Base-by-base conservation (phyloP, 1,140 invertebrate genomes). In the Archegozetes longisetosus region DNA sequence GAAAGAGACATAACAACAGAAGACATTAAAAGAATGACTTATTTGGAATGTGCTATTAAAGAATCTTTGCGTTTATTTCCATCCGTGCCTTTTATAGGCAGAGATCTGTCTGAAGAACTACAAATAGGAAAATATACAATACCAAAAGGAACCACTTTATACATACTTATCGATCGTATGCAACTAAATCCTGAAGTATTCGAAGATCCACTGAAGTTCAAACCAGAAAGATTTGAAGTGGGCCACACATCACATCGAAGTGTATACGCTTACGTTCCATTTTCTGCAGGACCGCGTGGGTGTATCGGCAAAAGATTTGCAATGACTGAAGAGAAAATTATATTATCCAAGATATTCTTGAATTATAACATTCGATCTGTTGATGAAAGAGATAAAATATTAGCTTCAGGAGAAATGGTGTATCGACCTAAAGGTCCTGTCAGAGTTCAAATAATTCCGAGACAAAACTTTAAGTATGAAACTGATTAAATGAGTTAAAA, bases 21-120 rank as follows among this genome's bases (percentile, higher is more conserved):
- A 53, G 83, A 85, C 67, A 65, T 84, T 47, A 69, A 73, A 54
- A 71, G 79, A 61, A 77, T 87, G 78, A 80, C 79, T 62, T 87
- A 85, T 66, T 68, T 86, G 62, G 82, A 84, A 64, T 72, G 75
- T 24, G 76, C 78, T 4, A 75, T 84, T 22, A 79, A 80, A 62
- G 83, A 84, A 72, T 76, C 78, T 0, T 65, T 83, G 28, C 66
- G 80, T 53, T 54, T 82, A 12, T 59, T 9, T 25, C 58, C 58
- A 4, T 29, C 58, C 2, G 57, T 27, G 22, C 79, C 82, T 2
- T 62, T 78, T 3, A 70, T 83, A 29, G 73, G 73, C 12, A 66
- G 81, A 55, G 72, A 80, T 57, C 62, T 78, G 0, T 73, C 71
- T 9, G 73, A 73, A 56, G 76, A 77, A 51, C 53, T 70, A 29